Evolutionary conservation across 2,797 vertebrate genomes (phyloP).

Genomic region (Eurystomus glaucurus): DNA sequence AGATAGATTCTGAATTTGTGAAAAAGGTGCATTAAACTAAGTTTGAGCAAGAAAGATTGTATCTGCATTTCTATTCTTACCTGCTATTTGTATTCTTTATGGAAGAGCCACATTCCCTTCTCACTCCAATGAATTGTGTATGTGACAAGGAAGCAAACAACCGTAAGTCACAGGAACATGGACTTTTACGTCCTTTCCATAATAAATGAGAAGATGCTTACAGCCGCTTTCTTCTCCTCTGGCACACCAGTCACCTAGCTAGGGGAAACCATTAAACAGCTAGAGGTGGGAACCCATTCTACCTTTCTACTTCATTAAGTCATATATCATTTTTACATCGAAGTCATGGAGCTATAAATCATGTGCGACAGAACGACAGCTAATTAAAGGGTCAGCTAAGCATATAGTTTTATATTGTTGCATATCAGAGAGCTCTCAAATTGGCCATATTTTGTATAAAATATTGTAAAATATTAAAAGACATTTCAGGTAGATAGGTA

Average conservation of each 20-base stretch:
- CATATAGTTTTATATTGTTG: slow-evolving; percentile 77
- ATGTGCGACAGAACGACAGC: slow-evolving; percentile 81
- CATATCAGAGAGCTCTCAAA: slow-evolving; percentile 47
- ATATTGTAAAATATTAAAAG: slow-evolving; percentile 64
- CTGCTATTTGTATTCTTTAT: neutral
- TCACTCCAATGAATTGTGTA: neutral
- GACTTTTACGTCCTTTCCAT: neutral
- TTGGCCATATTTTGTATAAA: slow-evolving; percentile 49
- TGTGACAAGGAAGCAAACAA: slow-evolving; percentile 45
- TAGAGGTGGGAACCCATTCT: slow-evolving; percentile 54
- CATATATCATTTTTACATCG: slow-evolving; percentile 83
- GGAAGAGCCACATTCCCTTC: neutral
- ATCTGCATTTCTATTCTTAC: neutral
- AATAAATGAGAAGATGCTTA: slow-evolving; percentile 38
- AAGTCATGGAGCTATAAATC: slow-evolving; percentile 80
- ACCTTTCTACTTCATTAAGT: slow-evolving; percentile 77
- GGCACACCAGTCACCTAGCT: slow-evolving; percentile 18
- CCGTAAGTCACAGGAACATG: neutral
- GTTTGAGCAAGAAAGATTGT: neutral
- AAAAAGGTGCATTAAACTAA: neutral
- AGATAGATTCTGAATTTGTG: neutral
- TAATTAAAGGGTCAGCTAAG: slow-evolving; percentile 83
- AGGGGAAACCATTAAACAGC: slow-evolving; percentile 57
- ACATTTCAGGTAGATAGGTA: slow-evolving; percentile 47
- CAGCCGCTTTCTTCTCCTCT: slow-evolving; percentile 17